Evolutionary conservation across 2,888 invertebrate genomes (phyloP).

Genomic region (Pherbina coryleti): DNA sequence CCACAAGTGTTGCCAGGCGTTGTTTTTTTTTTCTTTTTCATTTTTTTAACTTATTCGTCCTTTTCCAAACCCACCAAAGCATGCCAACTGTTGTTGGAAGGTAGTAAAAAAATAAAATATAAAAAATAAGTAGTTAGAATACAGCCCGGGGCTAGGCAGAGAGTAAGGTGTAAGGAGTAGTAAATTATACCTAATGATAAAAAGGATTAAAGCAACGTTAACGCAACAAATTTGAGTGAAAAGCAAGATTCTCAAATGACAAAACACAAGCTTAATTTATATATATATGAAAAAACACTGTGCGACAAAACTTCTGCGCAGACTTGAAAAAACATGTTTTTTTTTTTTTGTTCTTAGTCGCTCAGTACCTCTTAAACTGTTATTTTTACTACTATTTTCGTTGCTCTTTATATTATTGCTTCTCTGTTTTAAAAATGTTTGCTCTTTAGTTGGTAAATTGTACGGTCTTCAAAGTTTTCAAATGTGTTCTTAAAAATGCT

Average conservation of each 20-base stretch:
- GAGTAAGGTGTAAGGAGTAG: background rate
- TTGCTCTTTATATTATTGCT: slow-evolving; percentile 16
- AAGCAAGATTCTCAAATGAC: background rate
- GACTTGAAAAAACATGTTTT: background rate
- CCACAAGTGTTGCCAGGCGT: slow-evolving; percentile 8
- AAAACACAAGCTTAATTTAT: background rate
- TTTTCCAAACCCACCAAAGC: background rate
- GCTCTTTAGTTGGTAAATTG: background rate
- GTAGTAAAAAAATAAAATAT: background rate
- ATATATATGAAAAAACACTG: too few species aligned
- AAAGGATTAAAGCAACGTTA: slow-evolving; percentile 1
- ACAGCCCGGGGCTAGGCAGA: background rate
- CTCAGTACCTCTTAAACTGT: background rate
- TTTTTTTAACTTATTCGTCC: too few species aligned
- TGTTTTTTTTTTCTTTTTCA: background rate
- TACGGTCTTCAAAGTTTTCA: background rate
- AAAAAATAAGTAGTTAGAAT: too few species aligned
- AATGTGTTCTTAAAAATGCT: slow-evolving; percentile 23
- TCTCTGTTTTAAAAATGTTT: background rate
- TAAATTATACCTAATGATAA: background rate
- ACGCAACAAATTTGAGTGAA: background rate
- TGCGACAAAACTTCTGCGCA: background rate
- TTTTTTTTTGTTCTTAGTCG: background rate
- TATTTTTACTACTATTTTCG: background rate
- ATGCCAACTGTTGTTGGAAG: background rate